These are phyloP conservation scores for Rutpela maculata DNA, from an alignment of 2,888 invertebrate genomes.

Conservation along the genomic window DNA sequence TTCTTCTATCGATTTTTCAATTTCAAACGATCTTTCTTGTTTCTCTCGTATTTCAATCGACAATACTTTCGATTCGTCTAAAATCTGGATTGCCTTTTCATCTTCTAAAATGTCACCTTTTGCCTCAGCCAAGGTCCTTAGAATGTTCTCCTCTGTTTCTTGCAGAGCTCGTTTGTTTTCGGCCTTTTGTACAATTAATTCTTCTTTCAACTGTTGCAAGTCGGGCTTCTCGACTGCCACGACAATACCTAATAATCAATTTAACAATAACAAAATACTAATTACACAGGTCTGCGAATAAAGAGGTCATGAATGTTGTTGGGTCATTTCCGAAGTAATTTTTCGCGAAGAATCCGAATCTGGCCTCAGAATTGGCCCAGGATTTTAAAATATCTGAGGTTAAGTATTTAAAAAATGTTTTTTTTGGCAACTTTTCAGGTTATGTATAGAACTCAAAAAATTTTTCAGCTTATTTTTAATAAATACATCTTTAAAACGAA, in stretches of 20 bases:
- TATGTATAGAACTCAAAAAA: no score
- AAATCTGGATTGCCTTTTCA: constrained; percentile 90
- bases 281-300: no score
- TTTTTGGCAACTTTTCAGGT: no score
- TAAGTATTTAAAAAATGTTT: no score
- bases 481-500: no score
- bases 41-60: constrained; percentile 90
- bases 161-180: constrained; percentile 88
- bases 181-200: constrained; percentile 86
- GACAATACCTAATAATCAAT: constrained; percentile 79
- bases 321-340: no score
- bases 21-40: constrained; percentile 85
- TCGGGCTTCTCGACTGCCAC: constrained; percentile 91
- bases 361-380: no score
- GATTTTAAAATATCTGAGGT: no score
- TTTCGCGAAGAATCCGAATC: no score
- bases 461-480: no score
- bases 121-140: constrained; percentile 87
- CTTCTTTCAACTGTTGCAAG: constrained; percentile 87
- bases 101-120: constrained; percentile 95
- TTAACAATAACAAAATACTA: neutral
- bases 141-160: constrained; percentile 91
- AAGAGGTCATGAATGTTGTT: no score
- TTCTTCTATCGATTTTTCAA: constrained; percentile 85
- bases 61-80: constrained; percentile 89